These are phyloP conservation scores for Laupala kohalensis DNA, from an alignment of 1,140 invertebrate species.

Conservation along the genomic window DNA sequence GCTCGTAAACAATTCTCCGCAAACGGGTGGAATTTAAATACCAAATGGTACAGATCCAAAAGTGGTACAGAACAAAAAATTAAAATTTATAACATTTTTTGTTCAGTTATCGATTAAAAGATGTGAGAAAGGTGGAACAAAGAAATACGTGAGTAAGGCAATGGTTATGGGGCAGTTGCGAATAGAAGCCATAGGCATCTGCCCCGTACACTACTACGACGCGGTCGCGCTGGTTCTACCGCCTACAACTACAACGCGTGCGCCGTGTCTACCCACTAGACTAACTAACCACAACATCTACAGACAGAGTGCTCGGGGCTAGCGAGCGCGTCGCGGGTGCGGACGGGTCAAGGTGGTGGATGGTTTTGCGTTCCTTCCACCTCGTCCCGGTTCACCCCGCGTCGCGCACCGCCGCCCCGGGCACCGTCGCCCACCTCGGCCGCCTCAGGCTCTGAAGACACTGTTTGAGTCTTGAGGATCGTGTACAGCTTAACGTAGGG, in stretches of 20 bases:
- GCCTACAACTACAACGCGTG: background rate
- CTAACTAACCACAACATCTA: background rate
- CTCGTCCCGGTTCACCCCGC: background rate
- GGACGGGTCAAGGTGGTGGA: background rate
- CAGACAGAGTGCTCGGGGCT: background rate
- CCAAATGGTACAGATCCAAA: too few relatives aligned
- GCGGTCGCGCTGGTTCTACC: background rate
- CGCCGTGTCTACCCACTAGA: background rate
- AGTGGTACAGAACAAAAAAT: too few relatives aligned
- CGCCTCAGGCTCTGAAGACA: constrained; percentile 15
- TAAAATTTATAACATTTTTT: too few relatives aligned
- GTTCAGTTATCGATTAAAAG: too few relatives aligned
- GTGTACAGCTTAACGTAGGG: constrained; percentile 89
- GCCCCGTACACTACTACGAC: background rate
- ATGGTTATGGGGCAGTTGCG: too few relatives aligned
- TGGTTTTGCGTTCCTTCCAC: background rate
- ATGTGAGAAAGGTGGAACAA: too few relatives aligned
- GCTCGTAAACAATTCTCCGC: too few relatives aligned
- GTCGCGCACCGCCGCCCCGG: background rate
- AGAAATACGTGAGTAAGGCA: too few relatives aligned
- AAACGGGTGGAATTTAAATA: too few relatives aligned
- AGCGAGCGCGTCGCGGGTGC: too few relatives aligned
- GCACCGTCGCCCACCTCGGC: constrained; percentile 7
- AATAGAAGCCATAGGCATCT: too few relatives aligned
- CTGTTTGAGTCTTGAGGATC: constrained; percentile 81